Evolutionary conservation across 2,888 invertebrate genomes (phyloP).

Genomic region (Trichopoda pennipes): DNA sequence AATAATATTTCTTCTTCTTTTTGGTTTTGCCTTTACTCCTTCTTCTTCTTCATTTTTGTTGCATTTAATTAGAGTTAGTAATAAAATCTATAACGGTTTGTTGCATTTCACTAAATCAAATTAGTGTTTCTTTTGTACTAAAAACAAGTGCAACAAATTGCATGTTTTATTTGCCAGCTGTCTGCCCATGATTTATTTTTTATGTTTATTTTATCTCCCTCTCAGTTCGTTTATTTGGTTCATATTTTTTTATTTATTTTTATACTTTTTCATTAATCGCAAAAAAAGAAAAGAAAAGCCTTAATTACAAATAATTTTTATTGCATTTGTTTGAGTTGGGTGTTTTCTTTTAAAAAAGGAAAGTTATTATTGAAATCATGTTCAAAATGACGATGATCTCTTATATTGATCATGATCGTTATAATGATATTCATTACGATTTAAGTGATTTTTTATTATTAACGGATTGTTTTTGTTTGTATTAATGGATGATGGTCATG

Average conservation of each 20-base stretch:
- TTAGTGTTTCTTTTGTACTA: slow-evolving; percentile 7
- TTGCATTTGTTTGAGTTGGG: slow-evolving; percentile 51
- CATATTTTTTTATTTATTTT: background rate
- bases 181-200: slow-evolving; percentile 37
- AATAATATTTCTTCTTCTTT: slow-evolving; percentile 27
- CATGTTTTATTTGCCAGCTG: slow-evolving; percentile 37
- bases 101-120: slow-evolving; percentile 43
- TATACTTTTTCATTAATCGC: background rate
- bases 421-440: slow-evolving; percentile 50
- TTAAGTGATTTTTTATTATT: background rate
- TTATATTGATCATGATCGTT: slow-evolving; percentile 48
- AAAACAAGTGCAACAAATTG: slow-evolving; percentile 45
- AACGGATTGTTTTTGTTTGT: slow-evolving; percentile 1
- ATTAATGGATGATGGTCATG: slow-evolving; percentile 48
- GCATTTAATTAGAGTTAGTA: slow-evolving; percentile 28
- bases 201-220: background rate
- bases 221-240: background rate
- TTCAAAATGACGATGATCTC: slow-evolving; percentile 59
- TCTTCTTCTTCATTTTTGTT: slow-evolving; percentile 13
- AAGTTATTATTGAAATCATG: slow-evolving; percentile 62
- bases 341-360: slow-evolving; percentile 57
- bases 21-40: too few species aligned
- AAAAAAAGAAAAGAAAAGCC: slow-evolving; percentile 18
- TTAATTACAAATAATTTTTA: slow-evolving; percentile 27
- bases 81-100: slow-evolving; percentile 56